Evolutionary conservation across 2,797 vertebrate genomes (phyloP).

Genomic region (Lycodopsis pacificus): DNA sequence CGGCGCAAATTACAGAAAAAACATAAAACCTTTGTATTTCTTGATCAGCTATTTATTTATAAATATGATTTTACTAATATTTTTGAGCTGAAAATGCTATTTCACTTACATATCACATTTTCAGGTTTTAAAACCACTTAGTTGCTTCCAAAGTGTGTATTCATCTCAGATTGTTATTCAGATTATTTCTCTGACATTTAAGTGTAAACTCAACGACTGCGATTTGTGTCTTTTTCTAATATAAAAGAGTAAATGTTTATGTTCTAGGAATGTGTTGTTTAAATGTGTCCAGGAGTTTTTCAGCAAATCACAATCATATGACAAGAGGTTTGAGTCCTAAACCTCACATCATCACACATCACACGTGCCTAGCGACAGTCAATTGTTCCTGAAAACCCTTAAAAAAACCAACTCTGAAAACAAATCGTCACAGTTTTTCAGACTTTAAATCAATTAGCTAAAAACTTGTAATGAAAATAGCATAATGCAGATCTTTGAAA

Average conservation of each 20-base stretch:
- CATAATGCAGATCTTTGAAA: neutral
- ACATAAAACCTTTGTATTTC: conserved; percentile 46
- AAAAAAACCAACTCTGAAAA: neutral
- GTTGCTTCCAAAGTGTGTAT: conserved; percentile 18
- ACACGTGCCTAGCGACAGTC: neutral
- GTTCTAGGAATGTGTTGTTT: neutral
- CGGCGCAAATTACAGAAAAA: conserved; percentile 50
- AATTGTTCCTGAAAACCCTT: neutral
- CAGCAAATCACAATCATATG: neutral
- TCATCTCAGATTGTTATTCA: conserved; percentile 8
- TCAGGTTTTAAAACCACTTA: conserved; percentile 31
- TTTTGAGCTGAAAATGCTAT: neutral
- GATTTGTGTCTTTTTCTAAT: neutral
- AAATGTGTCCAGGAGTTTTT: neutral
- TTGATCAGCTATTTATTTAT: conserved; percentile 42
- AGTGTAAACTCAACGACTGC: neutral
- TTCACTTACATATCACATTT: conserved; percentile 10
- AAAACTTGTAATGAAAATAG: neutral
- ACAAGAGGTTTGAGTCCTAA: neutral
- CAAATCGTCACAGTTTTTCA: neutral
- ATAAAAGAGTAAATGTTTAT: neutral
- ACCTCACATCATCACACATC: neutral
- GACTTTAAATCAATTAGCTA: neutral
- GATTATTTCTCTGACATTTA: conserved; percentile 10
- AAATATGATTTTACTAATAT: conserved; percentile 37